A percentile compares a stretch with the other conserved stretches of the same genome.
These are phyloP conservation scores for Otolemur garnettii DNA, from an alignment of 2,113 vertebrate genomes.

Conservation along the genomic window DNA sequence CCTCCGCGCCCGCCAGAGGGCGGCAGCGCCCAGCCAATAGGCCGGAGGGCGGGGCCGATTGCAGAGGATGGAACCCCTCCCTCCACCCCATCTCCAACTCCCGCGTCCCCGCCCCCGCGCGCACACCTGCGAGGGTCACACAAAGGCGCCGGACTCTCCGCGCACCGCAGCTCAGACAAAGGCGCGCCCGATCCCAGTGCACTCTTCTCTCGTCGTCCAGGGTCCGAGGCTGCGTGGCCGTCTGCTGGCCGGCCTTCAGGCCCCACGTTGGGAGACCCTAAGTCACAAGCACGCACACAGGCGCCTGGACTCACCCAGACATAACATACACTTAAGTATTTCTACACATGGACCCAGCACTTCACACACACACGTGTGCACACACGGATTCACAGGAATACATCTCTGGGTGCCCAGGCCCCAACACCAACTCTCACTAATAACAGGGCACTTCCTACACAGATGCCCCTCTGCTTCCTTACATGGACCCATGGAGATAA, in stretches of 20 bases:
- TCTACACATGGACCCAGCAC: neutral
- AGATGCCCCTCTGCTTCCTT: neutral
- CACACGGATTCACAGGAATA: neutral
- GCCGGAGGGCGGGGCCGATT: constrained; percentile 66
- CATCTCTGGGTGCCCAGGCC: neutral
- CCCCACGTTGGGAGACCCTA: neutral
- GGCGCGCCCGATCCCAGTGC: constrained; percentile 42
- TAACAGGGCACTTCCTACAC: too few species aligned
- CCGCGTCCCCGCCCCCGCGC: constrained; percentile 15
- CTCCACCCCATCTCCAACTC: neutral
- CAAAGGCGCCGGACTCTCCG: constrained; percentile 67
- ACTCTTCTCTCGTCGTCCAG: neutral
- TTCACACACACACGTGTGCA: neutral
- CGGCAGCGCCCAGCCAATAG: constrained; percentile 57
- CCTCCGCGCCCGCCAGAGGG: constrained; percentile 71
- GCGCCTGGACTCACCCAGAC: neutral
- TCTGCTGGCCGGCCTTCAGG: neutral
- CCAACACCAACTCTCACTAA: neutral
- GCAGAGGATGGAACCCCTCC: constrained; percentile 54
- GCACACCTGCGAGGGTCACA: constrained; percentile 80
- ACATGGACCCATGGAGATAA: neutral
- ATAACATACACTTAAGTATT: neutral
- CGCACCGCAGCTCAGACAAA: constrained; percentile 83
- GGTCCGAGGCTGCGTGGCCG: neutral
- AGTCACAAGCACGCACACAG: neutral